Evolutionary conservation across 2,113 vertebrate genomes (phyloP), one percentile per base, ranked within the genome.

Genomic region (Hippocampus abdominalis): DNA sequence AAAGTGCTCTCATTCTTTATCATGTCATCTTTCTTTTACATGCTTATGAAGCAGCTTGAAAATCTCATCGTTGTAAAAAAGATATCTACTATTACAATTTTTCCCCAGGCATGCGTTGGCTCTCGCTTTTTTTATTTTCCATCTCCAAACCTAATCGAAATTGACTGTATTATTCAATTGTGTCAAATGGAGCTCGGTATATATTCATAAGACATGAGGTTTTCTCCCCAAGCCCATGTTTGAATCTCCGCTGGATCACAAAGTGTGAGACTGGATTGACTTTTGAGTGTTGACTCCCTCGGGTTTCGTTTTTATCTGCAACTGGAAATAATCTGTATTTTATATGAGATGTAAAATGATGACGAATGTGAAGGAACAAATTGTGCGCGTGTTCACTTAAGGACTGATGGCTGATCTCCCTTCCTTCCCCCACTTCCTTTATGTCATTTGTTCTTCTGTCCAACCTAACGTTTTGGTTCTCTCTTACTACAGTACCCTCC

Each of bases 161-260:
- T 69, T 67, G 40, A 72, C 20, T 72, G 62, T 75, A 49, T 82
- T 84, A 82, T 88, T 86, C 70, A 69, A n/a, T 72, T 81, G 75
- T n/a, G 49, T 63, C 64, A 71, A 73, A 78, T 65, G n/a, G 70
- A 80, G 66, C 69, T 80, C 63, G 54, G 70, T 42, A 16, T 48
- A 67, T 82, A 86, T 87, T 87, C 83, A 86, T 78, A 65, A 82
- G 51, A 39, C 75, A 16, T 21, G 25, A 40, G 60, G 6, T 11
- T 70, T 80, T 80, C 20, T 18, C 8, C 15, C 44, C 44, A 2
- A 12, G 2, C 1, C 46, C 46, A 48, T 18, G 3, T 87, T 86
- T 84, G 84, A 87, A 87, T 90, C 88, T 87, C 83, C 36, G 56
- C 72, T 72, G 79, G 73, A 88, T 87, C 75, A n/a, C 71, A 68